Base-by-base conservation (phyloP, 1,140 invertebrate genomes). In the Drosophila bocqueti region DNA sequence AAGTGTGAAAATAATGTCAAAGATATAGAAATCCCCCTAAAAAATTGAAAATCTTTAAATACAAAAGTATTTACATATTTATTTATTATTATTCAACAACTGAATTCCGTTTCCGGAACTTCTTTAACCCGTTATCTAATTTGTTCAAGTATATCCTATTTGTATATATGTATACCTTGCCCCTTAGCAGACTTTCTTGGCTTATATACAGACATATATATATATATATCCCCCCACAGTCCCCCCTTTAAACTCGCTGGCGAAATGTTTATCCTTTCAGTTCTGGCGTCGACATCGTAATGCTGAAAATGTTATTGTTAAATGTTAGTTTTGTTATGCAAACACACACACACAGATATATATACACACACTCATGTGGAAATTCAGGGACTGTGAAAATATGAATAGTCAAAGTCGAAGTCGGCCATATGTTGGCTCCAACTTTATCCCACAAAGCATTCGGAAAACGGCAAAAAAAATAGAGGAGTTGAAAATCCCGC, bases 261-360 rank as follows among this genome's bases (percentile, higher is more conserved):
- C 68, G 57, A 77, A 86, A 79, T 82, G 83, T 86, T 87, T 86
- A 86, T 86, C 79, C 83, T 77, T 89, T 83, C 73, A 80, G 84
- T 78, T 76, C 74, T 79, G 79, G 76, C 76, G 66, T 87, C 83
- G 79, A 83, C 83, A 76, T 80, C 83, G 83, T 83, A 89, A 83
- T 71, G 77, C 71, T 83, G 80, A 54, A 80, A 89, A 87, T 89
- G 83, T 87, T 87, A 89, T 87, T 89, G 83, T 87, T 89, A 89
- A 87, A 87, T 89, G 83, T 89, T 87, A 87, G 80, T 87, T 87
- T 87, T 87, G 80, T 68, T 89, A 87, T 89, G 77, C 81, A 87
- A 87, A 89, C 80, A 87, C 75, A 81, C 74, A 73, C 52, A 63
- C 38, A 74, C 72, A 87, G 57, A 42, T 4, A n/a, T 34, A 75